These are phyloP conservation scores for Thaumetopoea pityocampa DNA, from an alignment of 1,140 invertebrate genomes.

Conservation along the genomic window DNA sequence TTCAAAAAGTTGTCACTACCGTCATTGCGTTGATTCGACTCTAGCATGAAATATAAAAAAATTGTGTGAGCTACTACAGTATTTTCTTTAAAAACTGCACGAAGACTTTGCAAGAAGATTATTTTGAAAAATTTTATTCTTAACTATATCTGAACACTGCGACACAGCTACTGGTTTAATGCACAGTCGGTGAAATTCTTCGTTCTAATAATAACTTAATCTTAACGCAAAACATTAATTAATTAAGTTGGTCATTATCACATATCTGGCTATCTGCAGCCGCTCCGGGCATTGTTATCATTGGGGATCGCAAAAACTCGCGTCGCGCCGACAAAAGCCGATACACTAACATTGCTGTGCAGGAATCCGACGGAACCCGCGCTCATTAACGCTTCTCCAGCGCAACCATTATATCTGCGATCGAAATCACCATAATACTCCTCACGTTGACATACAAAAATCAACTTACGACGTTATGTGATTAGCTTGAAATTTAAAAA, in stretches of 20 bases:
- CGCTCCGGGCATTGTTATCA: constrained; percentile 70
- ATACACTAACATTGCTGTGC: constrained; percentile 56
- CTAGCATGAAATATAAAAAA: no score
- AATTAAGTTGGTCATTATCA: constrained; percentile 59
- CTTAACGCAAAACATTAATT: constrained; percentile 46
- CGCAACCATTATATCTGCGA: constrained; percentile 15
- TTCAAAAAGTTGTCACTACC: no score
- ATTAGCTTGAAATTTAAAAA: no score
- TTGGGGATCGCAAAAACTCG: constrained; percentile 66
- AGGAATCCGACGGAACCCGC: constrained; percentile 58
- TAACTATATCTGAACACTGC: no score
- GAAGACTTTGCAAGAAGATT: no score
- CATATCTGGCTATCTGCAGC: constrained; percentile 55
- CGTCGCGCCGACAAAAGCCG: constrained; percentile 68
- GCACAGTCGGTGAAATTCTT: constrained; percentile 9
- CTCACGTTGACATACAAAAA: constrained; percentile 1
- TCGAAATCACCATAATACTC: constrained; percentile 22
- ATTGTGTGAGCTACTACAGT: no score
- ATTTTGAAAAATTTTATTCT: no score
- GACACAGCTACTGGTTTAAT: no score
- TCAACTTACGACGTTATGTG: constrained; percentile 3
- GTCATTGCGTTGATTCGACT: no score
- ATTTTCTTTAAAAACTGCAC: no score
- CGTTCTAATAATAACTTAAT: constrained; percentile 16
- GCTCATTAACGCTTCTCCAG: constrained; percentile 65